Evolutionary conservation across 1,140 invertebrate species (phyloP), one percentile per base, ranked within the genome.

Genomic region (Drosophila pallidifrons): DNA sequence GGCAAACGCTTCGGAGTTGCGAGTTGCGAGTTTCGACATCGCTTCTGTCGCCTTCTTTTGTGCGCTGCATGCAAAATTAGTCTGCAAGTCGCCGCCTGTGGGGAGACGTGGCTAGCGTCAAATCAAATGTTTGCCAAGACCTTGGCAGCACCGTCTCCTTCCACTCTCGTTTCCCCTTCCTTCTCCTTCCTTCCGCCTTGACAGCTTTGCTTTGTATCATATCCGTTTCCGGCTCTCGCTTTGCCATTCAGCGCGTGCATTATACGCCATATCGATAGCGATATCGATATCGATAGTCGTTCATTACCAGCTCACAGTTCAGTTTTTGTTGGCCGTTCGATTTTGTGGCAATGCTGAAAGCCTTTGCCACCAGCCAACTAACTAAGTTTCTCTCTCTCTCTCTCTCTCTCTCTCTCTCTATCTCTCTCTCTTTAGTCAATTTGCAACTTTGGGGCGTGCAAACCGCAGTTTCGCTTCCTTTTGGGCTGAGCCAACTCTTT

Each of bases 21-120:
- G 30, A 38, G 13, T 16, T 38, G 45, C 45, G n/a, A 46, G 46
- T 68, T 64, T 55, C 38, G 70, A 3, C 15, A 13, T 41, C 46
- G 46, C 25, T 35, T 41, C 43, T 16, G 35, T 32, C 15, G 45
- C 25, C 51, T 61, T 54, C 20, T 73, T 72, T 75, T 88, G 83
- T 87, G 83, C 65, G 83, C 83, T 87, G 83, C 83, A 87, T 87
- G 80, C 83, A 81, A 88, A 87, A 87, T 87, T 88, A 87, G 83
- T 25, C 60, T 58, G 47, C 13, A 10, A 57, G 52, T 57, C 69
- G 49, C 13, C 32, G 49, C 16, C 46, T 47, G 16, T 25, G 20
- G 20, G 25, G 20, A 35, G 61, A 45, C 55, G 49, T 20, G 16
- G 61, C 32, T 63, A 47, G 47, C 66, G 73, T 73, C 73, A 88